phyloP scores from a whole-genome alignment of 2,888 invertebrate species.

The Balanococcus diminutus region DNA sequence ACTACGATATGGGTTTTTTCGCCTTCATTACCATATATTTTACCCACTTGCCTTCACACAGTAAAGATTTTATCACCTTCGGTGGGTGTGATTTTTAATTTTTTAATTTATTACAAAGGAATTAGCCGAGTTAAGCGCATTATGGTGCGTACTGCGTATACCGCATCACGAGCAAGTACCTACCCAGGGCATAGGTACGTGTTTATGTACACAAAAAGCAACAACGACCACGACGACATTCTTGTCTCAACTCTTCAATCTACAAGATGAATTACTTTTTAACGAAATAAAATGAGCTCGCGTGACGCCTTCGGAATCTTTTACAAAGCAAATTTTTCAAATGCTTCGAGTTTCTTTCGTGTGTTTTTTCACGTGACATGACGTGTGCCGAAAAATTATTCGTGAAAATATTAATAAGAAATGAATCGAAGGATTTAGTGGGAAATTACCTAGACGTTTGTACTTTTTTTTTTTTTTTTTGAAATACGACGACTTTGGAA shows the following conservation, averaged over 20 bases:
- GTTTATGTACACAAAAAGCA: not conserved
- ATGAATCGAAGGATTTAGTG: no score
- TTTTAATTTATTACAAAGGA: constrained; percentile 18
- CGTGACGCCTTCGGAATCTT: not conserved
- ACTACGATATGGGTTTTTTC: not conserved
- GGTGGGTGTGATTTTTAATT: constrained; percentile 16
- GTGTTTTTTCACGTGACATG: not conserved
- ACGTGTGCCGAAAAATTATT: not conserved
- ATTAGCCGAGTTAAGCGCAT: not conserved
- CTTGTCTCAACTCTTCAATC: not conserved
- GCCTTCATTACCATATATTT: not conserved
- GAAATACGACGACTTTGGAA: no score
- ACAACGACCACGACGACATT: constrained; percentile 3
- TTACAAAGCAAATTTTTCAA: not conserved
- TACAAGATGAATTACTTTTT: constrained; percentile 25
- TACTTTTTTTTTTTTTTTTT: no score
- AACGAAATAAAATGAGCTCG: not conserved
- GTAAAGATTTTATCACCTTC: not conserved
- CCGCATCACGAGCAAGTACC: not conserved
- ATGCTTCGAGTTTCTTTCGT: not conserved
- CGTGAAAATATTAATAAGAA: no score
- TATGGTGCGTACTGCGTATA: not conserved
- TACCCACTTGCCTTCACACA: not conserved
- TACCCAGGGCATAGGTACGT: not conserved
- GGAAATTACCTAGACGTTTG: no score